These are phyloP conservation scores for Stichodactyla mertensii DNA, from an alignment of 64 coral and sea anemone genomes.

Conservation along the genomic window DNA sequence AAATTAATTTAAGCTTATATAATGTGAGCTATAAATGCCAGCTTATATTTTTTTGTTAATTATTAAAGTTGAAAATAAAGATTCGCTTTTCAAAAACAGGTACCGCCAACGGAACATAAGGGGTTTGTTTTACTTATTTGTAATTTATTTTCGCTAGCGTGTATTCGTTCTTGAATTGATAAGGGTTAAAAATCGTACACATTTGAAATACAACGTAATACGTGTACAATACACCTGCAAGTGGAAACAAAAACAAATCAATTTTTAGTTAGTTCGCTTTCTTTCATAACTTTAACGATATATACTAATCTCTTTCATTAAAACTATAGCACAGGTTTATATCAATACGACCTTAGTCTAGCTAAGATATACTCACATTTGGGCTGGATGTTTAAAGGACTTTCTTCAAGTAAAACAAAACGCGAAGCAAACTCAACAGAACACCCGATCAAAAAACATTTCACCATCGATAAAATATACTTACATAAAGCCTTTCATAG, in stretches of 20 bases:
- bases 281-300: neutral
- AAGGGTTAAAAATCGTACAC: neutral
- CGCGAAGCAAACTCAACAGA: neutral
- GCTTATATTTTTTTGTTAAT: no score
- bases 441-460: neutral
- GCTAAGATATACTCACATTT: neutral
- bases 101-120: neutral
- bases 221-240: neutral
- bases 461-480: neutral
- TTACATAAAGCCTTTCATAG: neutral
- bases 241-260: neutral
- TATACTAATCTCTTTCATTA: neutral
- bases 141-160: neutral
- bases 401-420: neutral
- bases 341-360: neutral
- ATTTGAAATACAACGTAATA: neutral
- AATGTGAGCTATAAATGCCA: no score
- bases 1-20: no score
- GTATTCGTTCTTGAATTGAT: neutral
- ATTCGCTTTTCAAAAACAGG: neutral
- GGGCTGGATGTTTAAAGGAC: neutral
- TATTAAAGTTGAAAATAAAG: neutral
- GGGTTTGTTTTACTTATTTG: neutral
- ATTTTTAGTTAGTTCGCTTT: neutral
- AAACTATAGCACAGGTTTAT: conserved; percentile 1